phyloP scores from a whole-genome alignment of 1,140 invertebrate species.

The Popillia japonica region DNA sequence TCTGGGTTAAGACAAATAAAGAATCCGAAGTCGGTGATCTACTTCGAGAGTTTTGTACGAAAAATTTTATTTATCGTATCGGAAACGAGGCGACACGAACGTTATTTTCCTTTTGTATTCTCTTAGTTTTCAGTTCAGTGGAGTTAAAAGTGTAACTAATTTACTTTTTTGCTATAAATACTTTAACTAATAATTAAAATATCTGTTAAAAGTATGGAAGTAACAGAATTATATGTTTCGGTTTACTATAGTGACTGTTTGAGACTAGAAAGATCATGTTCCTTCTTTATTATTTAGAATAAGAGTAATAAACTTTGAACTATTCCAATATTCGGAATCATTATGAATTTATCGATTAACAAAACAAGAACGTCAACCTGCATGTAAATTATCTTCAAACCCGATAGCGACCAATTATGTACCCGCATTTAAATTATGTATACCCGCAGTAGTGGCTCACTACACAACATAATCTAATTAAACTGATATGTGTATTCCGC shows the following conservation, averaged over 20 bases:
- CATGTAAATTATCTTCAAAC: neutral
- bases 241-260: too few species aligned
- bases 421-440: neutral
- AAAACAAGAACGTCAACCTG: neutral
- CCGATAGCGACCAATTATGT: neutral
- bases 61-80: neutral
- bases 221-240: too few species aligned
- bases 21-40: conserved; percentile 2
- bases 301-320: neutral
- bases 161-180: too few species aligned
- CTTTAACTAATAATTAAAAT: too few species aligned
- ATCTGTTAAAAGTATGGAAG: too few species aligned
- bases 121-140: neutral
- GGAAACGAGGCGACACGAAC: neutral
- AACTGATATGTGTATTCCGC: conserved; percentile 7
- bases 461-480: neutral
- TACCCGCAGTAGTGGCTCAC: neutral
- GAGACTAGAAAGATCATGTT: too few species aligned
- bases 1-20: conserved; percentile 29
- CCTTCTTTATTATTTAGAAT: neutral
- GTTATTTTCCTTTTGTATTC: neutral
- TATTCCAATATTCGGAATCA: neutral
- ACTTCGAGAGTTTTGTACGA: conserved; percentile 3
- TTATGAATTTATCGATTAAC: neutral
- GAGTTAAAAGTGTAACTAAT: too few species aligned